phyloP scores from a whole-genome alignment of 2,888 invertebrate genomes.

The Zaprionus obscuricornis region DNA sequence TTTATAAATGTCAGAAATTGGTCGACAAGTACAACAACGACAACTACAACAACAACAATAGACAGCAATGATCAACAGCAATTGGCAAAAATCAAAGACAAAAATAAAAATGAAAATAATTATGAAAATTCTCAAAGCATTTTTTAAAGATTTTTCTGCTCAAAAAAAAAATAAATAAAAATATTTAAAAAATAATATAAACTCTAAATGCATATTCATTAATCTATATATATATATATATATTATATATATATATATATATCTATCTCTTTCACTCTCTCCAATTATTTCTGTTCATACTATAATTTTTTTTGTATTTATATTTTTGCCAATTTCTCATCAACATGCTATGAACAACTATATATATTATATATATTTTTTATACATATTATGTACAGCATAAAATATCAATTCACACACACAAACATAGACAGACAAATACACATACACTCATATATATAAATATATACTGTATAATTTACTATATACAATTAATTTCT shows the following conservation, averaged over 20 bases:
- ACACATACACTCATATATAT: not conserved
- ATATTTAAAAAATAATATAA: no score
- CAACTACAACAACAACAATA: slow-evolving; percentile 7
- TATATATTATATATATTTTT: slow-evolving; percentile 20
- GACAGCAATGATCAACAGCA: slow-evolving; percentile 20
- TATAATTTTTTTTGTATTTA: slow-evolving; percentile 60
- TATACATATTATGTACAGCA: slow-evolving; percentile 58
- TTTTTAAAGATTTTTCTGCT: slow-evolving; percentile 35
- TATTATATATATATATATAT: no score
- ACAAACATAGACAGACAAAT: no score
- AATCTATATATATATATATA: no score
- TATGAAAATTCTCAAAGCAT: slow-evolving; percentile 11
- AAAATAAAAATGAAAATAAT: not conserved
- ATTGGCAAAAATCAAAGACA: slow-evolving; percentile 30
- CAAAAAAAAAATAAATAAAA: not conserved
- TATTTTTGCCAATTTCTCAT: slow-evolving; percentile 40
- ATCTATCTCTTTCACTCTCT: no score
- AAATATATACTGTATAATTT: no score
- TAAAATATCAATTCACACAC: slow-evolving; percentile 35
- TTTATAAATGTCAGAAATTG: slow-evolving; percentile 52
- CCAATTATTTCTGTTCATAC: slow-evolving; percentile 23
- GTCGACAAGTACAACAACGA: not conserved
- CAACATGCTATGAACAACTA: slow-evolving; percentile 40
- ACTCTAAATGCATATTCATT: no score
- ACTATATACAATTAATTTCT: no score